Base-by-base conservation (phyloP, 2,797 vertebrate species). In the Hypotaenidia philippensis region DNA sequence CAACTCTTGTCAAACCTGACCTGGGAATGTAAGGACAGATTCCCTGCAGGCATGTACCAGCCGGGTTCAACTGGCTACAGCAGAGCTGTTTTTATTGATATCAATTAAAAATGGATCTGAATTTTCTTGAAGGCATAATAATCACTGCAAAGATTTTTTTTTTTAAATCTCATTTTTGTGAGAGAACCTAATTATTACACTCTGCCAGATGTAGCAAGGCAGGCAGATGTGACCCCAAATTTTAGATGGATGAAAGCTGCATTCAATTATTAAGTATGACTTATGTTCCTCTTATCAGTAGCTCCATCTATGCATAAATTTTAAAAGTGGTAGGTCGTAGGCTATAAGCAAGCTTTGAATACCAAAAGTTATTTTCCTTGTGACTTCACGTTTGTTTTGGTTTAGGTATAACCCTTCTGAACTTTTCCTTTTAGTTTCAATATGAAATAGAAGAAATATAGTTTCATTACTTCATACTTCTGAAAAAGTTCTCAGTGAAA, bases 171-270 rank as follows among this genome's bases (percentile, higher is more conserved):
- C 36, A 40, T 70, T 70, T 93, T 87, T n/a, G 1, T 59, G 56
- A 91, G 44, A 84, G 40, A 89, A 82, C 36, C 32, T 94, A 93
- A 91, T 94, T 92, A 82, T 90, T 79, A 12, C 8, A 49, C 19
- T 64, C 68, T 89, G 69, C 53, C 79, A 97, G 84, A 92, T 95
- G 93, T 59, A 87, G 44, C 59, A 89, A 92, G 31, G 83, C 72
- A 94, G 61, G 23, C 70, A 92, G 76, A 95, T 77, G 64, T 64
- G 65, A 92, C 71, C 89, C 66, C 78, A 89, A 77, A 94, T 92
- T 87, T 89, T 82, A 66, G 77, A 78, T 50, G 29, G 40, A 81
- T 57, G 21, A 65, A 89, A 83, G 40, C 49, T 78, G 23, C 10
- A 87, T 86, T 86, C 52, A 80, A 25, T 75, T 50, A 82, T 78